Evolutionary conservation across 2,797 vertebrate genomes (phyloP).

Genomic region (Sebastolobus alascanus): DNA sequence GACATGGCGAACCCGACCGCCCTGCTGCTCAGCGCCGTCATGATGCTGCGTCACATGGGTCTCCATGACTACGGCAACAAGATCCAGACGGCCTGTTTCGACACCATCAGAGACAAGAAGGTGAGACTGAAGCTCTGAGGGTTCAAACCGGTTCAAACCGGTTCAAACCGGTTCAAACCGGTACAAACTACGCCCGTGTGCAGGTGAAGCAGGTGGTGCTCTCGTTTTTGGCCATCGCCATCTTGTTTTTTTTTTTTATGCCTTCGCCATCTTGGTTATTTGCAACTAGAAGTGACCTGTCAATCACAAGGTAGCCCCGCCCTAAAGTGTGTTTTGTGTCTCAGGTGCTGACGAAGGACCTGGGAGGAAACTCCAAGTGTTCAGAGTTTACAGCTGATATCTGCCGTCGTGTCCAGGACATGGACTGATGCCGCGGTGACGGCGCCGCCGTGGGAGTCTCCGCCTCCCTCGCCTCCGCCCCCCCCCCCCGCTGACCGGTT

Average conservation of each 20-base stretch:
- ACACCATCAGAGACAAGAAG: slow-evolving; percentile 93
- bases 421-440: slow-evolving; percentile 44
- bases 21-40: slow-evolving; percentile 93
- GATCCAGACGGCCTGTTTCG: slow-evolving; percentile 93
- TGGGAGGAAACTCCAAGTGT: slow-evolving; percentile 94
- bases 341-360: slow-evolving; percentile 93
- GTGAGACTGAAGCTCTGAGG: slow-evolving; percentile 60
- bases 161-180: no score
- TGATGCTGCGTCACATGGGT: slow-evolving; percentile 98
- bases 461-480: background rate
- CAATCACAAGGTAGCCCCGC: no score
- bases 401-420: slow-evolving; percentile 89
- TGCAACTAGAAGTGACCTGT: no score
- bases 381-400: slow-evolving; percentile 96
- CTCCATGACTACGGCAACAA: slow-evolving; percentile 85
- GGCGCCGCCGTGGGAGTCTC: no score
- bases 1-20: slow-evolving; percentile 97
- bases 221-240: no score
- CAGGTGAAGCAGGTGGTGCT: background rate
- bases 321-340: slow-evolving; percentile 22
- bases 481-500: background rate
- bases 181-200: no score
- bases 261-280: no score
- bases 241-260: no score
- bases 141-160: background rate